A percentile compares a stretch with the other conserved stretches of the same genome.
phyloP scores from a whole-genome alignment of 1,140 invertebrate genomes.

The Hyles euphorbiae region DNA sequence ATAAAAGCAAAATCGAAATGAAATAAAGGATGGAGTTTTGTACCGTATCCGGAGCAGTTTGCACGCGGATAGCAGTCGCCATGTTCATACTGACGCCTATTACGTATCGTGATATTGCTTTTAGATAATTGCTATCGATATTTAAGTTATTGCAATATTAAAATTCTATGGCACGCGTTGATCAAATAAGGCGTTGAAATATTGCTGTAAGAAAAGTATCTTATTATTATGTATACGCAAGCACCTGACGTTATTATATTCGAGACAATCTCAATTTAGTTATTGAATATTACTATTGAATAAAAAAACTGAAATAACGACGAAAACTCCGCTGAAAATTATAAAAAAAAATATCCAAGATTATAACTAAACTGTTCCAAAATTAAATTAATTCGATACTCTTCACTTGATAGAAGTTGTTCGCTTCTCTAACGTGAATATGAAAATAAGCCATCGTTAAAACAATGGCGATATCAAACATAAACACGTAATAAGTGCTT shows the following conservation, averaged over 20 bases:
- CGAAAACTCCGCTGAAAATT: too few species aligned
- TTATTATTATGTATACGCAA: too few species aligned
- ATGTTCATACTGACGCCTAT: conserved; percentile 40
- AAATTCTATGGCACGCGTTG: background rate
- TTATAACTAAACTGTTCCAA: too few species aligned
- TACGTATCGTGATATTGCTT: conserved; percentile 24
- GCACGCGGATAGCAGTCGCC: conserved; percentile 64
- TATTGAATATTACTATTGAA: too few species aligned
- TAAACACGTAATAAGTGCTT: conserved; percentile 42
- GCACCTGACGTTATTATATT: too few species aligned
- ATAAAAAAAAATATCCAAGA: too few species aligned
- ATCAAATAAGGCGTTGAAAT: too few species aligned
- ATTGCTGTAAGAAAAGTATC: too few species aligned
- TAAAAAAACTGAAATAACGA: too few species aligned
- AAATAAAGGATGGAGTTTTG: conserved; percentile 67
- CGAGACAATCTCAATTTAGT: too few species aligned
- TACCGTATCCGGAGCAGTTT: conserved; percentile 65
- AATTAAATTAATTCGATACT: too few species aligned
- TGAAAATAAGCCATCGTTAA: background rate
- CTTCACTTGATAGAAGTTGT: background rate
- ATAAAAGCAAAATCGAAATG: conserved; percentile 64
- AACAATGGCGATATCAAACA: conserved; percentile 6
- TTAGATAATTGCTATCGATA: background rate
- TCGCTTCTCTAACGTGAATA: background rate
- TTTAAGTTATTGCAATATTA: background rate